Evolutionary conservation across 2,113 vertebrate genomes (phyloP), one percentile per base, ranked within the genome.

Genomic region (Pangasianodon hypophthalmus): DNA sequence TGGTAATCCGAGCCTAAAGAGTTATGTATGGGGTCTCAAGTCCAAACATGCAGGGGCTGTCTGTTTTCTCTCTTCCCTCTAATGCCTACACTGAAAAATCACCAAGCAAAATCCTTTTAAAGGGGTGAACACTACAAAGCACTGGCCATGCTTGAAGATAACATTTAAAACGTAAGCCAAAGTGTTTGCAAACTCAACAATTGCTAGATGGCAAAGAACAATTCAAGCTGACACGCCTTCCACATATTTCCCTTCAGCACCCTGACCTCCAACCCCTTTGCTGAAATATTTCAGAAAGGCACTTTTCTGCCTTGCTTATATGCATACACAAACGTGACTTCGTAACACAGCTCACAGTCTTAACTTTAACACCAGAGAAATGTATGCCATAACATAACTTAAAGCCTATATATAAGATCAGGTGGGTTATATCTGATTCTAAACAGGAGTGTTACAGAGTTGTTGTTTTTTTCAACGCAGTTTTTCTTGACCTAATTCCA

Each of bases 21-120:
- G 88, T 87, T 90, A 92, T 92, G 93, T 93, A 90, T 95, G 95
- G 96, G 96, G 95, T 95, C 95, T 96, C 96, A 94, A 84, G 88
- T 92, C 88, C 93, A 91, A 91, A 93, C 93, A 71, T 24, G 93
- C 96, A 96, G 95, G 96, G 96, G 95, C 95, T 94, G 90, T 92
- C 94, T 95, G 95, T 95, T 95, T 96, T 96, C 92, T 91, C 95
- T 95, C 91, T 48, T 58, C 90, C 21, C 71, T 92, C 93, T 91
- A 92, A 90, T 88, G 85, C 92, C 90, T 93, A 54, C 84, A 50
- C 62, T 71, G 32, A 75, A 90, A 88, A 92, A 73, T 85, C 52
- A 13, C n/a, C 71, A 50, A 73, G 56, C 21, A 84, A 84, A 87
- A 48, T 77, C 54, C 29, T 79, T 86, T 88, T 80, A 69, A 44